Base-by-base conservation (phyloP, 2,888 invertebrate genomes). In the Onchidella celtica region DNA sequence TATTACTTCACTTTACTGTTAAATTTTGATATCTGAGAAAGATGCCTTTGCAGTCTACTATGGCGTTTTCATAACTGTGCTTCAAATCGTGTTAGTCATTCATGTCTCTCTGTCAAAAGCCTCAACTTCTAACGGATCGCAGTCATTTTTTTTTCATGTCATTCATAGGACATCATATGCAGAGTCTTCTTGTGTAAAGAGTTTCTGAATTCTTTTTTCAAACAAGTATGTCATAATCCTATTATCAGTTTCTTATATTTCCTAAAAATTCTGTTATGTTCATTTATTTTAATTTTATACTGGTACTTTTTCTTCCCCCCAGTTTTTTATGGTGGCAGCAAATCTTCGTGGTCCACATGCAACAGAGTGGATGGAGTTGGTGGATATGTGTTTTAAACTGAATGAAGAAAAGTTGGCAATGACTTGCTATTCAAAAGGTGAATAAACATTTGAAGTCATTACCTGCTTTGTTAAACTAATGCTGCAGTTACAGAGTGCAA, bases 251-350 rank as follows among this genome's bases (percentile, higher is more conserved):
- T n/a, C n/a, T n/a, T n/a, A n/a, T n/a, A n/a, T n/a, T n/a, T n/a
- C n/a, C n/a, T n/a, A n/a, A n/a, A n/a, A n/a, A n/a, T n/a, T n/a
- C n/a, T n/a, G n/a, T n/a, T n/a, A n/a, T n/a, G n/a, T n/a, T n/a
- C n/a, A n/a, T n/a, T n/a, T n/a, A n/a, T n/a, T n/a, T n/a, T n/a
- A n/a, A n/a, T n/a, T n/a, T n/a, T n/a, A n/a, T n/a, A n/a, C n/a
- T n/a, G n/a, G n/a, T n/a, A n/a, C n/a, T n/a, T n/a, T n/a, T n/a
- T n/a, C n/a, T n/a, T n/a, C n/a, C 34, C 65, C 57, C 14, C 57
- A 78, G 74, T 82, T 78, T 68, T 76, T 61, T 61, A 75, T 81
- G 81, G 81, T 81, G 36, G 73, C 81, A 29, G 81, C 81, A 47
- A 81, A 81, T 36, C 74, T 81, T 24, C 68, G 47, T 21, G 68